Evolutionary conservation across 2,888 invertebrate species (phyloP).

Genomic region (Latrodectus elegans): DNA sequence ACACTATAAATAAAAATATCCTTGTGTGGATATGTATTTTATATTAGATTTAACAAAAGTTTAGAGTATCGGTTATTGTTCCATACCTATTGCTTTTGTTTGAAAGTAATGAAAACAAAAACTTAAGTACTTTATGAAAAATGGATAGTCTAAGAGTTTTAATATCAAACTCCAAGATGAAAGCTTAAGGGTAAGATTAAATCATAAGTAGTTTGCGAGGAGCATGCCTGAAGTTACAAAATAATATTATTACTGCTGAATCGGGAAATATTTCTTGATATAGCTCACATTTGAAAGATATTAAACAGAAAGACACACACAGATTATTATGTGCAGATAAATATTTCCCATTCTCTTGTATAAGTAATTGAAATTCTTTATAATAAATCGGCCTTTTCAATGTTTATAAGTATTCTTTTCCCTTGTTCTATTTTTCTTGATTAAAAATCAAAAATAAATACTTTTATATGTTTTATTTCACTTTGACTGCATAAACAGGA

Average conservation of each 20-base stretch:
- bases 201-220: not conserved
- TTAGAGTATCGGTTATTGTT: not conserved
- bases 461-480: too few species aligned
- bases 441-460: too few species aligned
- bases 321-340: too few species aligned
- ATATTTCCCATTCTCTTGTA: too few species aligned
- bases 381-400: too few species aligned
- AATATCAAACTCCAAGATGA: not conserved
- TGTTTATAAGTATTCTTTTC: too few species aligned
- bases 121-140: not conserved
- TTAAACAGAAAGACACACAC: too few species aligned
- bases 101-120: not conserved
- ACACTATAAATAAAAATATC: conserved; percentile 2
- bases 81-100: not conserved
- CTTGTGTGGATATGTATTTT: not conserved
- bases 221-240: not conserved
- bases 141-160: not conserved
- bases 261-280: too few species aligned
- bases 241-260: not conserved
- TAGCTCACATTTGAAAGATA: too few species aligned
- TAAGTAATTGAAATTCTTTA: too few species aligned
- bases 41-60: not conserved
- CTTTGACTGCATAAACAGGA: too few species aligned
- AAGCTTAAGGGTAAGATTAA: not conserved
- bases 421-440: too few species aligned